Evolutionary conservation across 1,140 invertebrate genomes (phyloP).

Genomic region (Drosophila sechellia): DNA sequence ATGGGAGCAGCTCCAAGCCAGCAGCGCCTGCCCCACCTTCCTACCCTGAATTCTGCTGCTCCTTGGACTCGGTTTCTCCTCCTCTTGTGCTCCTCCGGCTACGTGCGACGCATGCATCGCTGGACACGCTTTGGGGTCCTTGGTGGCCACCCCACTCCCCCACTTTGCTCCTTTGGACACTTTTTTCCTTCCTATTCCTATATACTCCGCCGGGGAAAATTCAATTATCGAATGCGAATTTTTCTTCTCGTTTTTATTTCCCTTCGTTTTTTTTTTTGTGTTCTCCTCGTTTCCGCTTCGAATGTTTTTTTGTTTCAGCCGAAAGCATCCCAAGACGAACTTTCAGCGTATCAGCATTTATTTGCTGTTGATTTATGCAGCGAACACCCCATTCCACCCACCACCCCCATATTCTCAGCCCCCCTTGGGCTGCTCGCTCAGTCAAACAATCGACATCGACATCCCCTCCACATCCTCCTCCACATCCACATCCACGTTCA

Average conservation of each 20-base stretch:
- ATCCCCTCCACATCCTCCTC: conserved; percentile 25
- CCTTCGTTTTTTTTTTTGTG: conserved; percentile 55
- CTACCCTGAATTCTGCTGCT: conserved; percentile 13
- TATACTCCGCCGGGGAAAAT: conserved; percentile 69
- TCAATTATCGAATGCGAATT: conserved; percentile 84
- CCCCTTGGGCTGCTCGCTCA: conserved; percentile 26
- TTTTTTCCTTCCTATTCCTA: conserved; percentile 48
- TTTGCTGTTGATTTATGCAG: conserved; percentile 84
- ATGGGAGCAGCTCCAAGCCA: conserved; percentile 69
- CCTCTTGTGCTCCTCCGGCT: conserved; percentile 60
- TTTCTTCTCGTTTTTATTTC: conserved; percentile 58
- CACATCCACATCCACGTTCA: conserved; percentile 27
- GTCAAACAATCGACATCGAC: conserved; percentile 50
- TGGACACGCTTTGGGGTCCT: conserved; percentile 68
- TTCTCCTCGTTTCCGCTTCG: conserved; percentile 75
- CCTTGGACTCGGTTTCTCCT: conserved; percentile 19
- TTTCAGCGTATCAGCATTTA: conserved; percentile 84
- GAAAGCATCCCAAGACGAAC: conserved; percentile 70
- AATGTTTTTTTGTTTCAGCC: conserved; percentile 80
- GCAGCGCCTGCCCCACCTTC: conserved; percentile 4
- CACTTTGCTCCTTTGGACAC: conserved; percentile 24
- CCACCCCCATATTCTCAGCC: neutral
- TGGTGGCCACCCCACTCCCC: conserved; percentile 5
- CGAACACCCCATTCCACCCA: conserved; percentile 12
- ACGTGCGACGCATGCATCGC: conserved; percentile 81